Evolutionary conservation across 53 echinoderm and acorn worm species (phyloP).

Genomic region (Temnopleurus reevesii): DNA sequence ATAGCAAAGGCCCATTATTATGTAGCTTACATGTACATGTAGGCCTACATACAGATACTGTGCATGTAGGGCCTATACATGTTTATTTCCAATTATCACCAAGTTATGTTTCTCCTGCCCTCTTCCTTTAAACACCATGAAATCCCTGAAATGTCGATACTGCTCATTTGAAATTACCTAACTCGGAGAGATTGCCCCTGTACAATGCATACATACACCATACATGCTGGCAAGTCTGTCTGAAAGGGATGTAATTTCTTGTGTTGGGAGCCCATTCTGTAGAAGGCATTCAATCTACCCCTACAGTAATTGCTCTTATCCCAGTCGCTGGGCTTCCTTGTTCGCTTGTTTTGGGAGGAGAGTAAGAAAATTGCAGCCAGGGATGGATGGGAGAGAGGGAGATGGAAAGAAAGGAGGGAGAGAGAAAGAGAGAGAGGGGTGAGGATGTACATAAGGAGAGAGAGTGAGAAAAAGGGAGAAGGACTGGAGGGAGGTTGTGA

Average conservation of each 20-base stretch:
- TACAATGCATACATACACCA: too few relatives aligned
- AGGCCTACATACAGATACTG: background rate
- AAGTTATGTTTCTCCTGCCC: background rate
- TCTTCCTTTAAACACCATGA: background rate
- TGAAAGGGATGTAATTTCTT: background rate
- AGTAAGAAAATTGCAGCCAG: background rate
- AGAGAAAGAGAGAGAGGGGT: background rate
- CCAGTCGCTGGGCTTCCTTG: background rate
- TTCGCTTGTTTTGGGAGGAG: background rate
- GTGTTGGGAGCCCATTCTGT: slow-evolving; percentile 2
- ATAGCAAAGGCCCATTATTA: background rate
- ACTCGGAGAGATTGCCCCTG: background rate
- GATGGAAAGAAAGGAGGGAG: background rate
- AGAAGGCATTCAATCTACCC: slow-evolving; percentile 42
- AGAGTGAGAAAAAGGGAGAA: background rate
- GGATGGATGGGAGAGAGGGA: background rate
- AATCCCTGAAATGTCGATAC: background rate
- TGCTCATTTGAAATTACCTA: background rate
- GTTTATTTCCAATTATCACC: background rate
- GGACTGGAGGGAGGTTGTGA: too few relatives aligned
- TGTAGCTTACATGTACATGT: background rate
- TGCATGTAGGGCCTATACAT: background rate
- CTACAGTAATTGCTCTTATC: slow-evolving; percentile 39
- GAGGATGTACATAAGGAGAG: too few relatives aligned
- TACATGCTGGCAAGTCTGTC: too few relatives aligned